phyloP scores from a whole-genome alignment of 2,113 vertebrate species.

The Australoheros scitulus region DNA sequence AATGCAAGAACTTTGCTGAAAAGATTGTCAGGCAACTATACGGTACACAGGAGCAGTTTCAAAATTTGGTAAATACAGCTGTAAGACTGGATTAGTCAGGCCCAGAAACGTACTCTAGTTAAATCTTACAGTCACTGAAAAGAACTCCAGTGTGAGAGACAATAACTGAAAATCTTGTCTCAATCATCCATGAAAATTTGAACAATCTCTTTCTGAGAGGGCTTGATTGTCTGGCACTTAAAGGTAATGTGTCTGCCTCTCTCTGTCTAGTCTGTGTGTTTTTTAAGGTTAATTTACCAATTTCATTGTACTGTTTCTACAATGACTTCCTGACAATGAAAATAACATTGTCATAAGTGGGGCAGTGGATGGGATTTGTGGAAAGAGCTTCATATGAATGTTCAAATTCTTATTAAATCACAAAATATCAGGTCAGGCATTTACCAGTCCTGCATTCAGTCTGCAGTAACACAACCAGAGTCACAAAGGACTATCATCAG shows the following conservation, averaged over 20 bases:
- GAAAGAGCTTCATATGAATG: not conserved
- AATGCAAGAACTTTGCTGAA: slow-evolving; percentile 22
- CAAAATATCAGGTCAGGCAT: not conserved
- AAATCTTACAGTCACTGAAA: not conserved
- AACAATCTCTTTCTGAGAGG: slow-evolving; percentile 13
- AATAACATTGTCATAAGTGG: not conserved
- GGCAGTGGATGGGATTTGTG: not conserved
- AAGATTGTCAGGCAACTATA: slow-evolving; percentile 76
- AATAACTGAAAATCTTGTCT: not conserved
- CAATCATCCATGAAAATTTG: slow-evolving; percentile 9
- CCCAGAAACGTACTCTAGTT: not conserved
- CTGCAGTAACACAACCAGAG: not conserved
- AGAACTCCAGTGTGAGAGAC: not conserved
- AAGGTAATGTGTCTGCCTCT: no score
- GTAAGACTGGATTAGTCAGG: not conserved
- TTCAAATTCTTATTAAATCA: not conserved
- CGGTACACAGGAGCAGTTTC: not conserved
- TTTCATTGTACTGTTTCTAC: no score
- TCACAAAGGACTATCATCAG: not conserved
- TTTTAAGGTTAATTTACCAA: no score
- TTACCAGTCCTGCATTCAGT: not conserved
- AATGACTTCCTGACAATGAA: not conserved
- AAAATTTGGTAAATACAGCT: slow-evolving; percentile 17
- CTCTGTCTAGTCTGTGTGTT: no score
- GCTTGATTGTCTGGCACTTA: slow-evolving; percentile 64